Percentiles rank a stretch among this genome's conserved stretches.
These are phyloP conservation scores for Campaea margaritaria DNA, from an alignment of 2,888 invertebrate species.

Conservation along the genomic window DNA sequence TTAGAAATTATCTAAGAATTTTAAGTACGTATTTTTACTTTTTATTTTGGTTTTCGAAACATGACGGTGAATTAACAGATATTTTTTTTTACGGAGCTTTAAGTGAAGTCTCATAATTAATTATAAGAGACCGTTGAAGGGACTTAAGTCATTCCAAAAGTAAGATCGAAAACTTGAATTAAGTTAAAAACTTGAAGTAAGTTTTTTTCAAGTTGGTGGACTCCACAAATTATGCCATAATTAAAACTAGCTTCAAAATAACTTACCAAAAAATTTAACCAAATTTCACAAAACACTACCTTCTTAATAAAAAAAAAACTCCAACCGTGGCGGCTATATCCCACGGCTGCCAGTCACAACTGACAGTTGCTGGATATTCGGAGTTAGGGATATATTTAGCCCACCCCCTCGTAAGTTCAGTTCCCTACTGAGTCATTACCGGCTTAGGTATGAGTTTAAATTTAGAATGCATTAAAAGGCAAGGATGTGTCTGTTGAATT, in stretches of 20 bases:
- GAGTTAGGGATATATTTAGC: slow-evolving; percentile 70
- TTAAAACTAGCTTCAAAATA: too few species aligned
- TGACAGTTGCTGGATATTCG: slow-evolving; percentile 52
- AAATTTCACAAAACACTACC: slow-evolving; percentile 1
- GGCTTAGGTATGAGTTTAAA: slow-evolving; percentile 39
- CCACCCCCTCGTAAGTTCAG: slow-evolving; percentile 66
- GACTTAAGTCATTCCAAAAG: too few species aligned
- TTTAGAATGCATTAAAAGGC: slow-evolving; percentile 37
- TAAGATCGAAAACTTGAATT: too few species aligned
- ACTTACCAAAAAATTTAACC: slow-evolving; percentile 27
- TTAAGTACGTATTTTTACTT: not conserved
- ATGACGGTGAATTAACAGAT: too few species aligned
- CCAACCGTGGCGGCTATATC: slow-evolving; percentile 21
- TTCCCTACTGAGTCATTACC: slow-evolving; percentile 52
- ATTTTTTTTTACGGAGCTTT: too few species aligned
- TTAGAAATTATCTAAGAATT: not conserved
- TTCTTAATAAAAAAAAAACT: slow-evolving; percentile 21
- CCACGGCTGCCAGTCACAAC: slow-evolving; percentile 51
- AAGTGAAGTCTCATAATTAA: too few species aligned
- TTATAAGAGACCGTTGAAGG: too few species aligned
- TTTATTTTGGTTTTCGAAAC: too few species aligned
- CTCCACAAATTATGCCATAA: not conserved
- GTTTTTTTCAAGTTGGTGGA: too few species aligned
- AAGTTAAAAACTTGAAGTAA: too few species aligned
- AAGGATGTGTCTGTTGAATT: slow-evolving; percentile 20